phyloP scores from a whole-genome alignment of 2,888 invertebrate species.

The Lasioglossum villosulum region DNA sequence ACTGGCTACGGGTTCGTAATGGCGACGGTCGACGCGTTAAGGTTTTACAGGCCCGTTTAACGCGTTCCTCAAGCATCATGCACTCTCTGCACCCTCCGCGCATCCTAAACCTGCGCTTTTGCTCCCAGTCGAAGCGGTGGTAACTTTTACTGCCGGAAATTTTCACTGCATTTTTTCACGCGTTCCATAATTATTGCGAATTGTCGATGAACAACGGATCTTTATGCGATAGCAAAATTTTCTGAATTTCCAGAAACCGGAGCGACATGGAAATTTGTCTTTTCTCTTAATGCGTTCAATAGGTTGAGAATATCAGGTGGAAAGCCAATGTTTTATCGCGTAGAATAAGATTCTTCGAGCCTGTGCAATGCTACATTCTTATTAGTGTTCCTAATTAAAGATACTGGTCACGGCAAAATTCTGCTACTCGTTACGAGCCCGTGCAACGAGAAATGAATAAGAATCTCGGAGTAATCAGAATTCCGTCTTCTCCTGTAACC shows the following conservation, averaged over 20 bases:
- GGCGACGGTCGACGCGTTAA: conserved; percentile 33
- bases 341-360: no score
- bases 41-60: conserved; percentile 36
- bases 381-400: background rate
- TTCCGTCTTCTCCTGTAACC: conserved; percentile 17
- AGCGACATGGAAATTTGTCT: no score
- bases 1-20: conserved; percentile 62
- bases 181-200: no score
- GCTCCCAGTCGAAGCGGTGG: background rate
- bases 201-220: no score
- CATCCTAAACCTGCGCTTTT: background rate
- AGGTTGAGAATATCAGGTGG: no score
- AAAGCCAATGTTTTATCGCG: no score
- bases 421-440: background rate
- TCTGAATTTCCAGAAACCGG: no score
- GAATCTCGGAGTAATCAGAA: conserved; percentile 10
- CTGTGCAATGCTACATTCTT: background rate
- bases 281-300: no score
- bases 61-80: conserved; percentile 57
- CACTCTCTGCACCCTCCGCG: background rate
- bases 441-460: conserved; percentile 24
- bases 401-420: background rate
- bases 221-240: no score
- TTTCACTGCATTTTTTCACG: background rate
- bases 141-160: background rate